Conservation (phyloP, 2,113 vertebrate genomes). For the Perca fluviatilis region DNA sequence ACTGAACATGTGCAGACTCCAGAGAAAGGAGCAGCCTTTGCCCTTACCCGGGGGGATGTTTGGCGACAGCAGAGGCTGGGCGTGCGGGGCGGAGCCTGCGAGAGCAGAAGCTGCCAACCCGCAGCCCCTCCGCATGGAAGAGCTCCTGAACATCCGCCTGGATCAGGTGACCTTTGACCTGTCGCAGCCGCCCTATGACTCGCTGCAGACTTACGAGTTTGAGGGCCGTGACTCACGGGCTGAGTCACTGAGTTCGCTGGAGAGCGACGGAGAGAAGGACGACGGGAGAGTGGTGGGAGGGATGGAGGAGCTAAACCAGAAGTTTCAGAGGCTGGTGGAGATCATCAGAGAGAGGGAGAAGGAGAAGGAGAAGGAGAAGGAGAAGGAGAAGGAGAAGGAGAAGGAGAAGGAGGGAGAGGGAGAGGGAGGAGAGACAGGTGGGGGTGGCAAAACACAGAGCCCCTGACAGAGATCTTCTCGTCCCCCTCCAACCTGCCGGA, state of each 20-base stretch:
- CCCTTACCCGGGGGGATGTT: constrained; percentile 63
- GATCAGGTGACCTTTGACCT: constrained; percentile 89
- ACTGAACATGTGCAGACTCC: constrained; percentile 70
- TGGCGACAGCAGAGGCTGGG: constrained; percentile 54
- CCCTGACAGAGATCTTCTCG: constrained; percentile 43
- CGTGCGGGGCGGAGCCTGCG: constrained; percentile 9
- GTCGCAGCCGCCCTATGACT: constrained; percentile 91
- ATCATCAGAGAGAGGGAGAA: constrained; percentile 85
- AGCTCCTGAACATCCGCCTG: constrained; percentile 89
- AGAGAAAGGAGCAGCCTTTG: constrained; percentile 67
- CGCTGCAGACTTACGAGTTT: constrained; percentile 91
- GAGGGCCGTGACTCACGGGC: constrained; percentile 89
- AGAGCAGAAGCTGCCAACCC: constrained; percentile 35
- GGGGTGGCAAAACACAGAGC: constrained; percentile 22
- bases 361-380: constrained; percentile 59
- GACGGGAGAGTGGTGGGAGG: constrained; percentile 50
- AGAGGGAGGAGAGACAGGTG: constrained; percentile 8
- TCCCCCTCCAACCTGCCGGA: neutral
- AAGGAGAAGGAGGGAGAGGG: constrained; percentile 13
- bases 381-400: constrained; percentile 36
- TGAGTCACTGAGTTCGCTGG: constrained; percentile 90
- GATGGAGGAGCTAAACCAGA: constrained; percentile 88
- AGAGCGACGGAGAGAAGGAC: constrained; percentile 82
- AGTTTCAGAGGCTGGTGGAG: constrained; percentile 89
- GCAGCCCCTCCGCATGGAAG: constrained; percentile 83